Base-by-base conservation (phyloP, 2,797 vertebrate genomes). In the Xiphophorus birchmanni region DNA sequence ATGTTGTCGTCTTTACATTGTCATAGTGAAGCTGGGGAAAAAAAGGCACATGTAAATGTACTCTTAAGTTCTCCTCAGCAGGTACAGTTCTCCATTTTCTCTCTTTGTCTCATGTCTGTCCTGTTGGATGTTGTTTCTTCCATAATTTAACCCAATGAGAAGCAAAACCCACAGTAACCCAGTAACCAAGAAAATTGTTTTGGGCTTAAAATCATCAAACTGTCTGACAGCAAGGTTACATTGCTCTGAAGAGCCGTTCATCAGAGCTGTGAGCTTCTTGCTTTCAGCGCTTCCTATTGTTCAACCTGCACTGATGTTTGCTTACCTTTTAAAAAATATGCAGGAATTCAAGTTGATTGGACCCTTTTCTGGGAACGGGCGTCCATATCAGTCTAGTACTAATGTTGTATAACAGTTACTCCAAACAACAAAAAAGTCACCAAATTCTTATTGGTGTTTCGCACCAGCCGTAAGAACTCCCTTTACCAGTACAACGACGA, bases 381-480 rank as follows among this genome's bases (percentile, higher is more conserved):
- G 8, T 5, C 32, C 13, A 63, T 17, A 9, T 63, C 13, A 63
- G 13, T 18, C 2, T 9, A 18, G 15, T 63, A 18, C 13, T 7
- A 17, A 2, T 4, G 58, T 29, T 13, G n/a, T 18, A n/a, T 29
- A 29, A n/a, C n/a, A 29, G 56, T 13, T n/a, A 13, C 56, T 23
- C 56, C n/a, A 29, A 32, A 32, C 32, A 29, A 29, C 21, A 12
- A 58, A 11, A 29, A 5, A 13, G 3, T 29, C n/a, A 10, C 1
- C 56, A n/a, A 58, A 58, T 58, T 58, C 56, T 29, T 11, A 50
- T 1, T 50, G 45, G 12, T 99, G 90, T 99, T 99, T 93, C 98
- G 99, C 93, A 99, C 98, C 94, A 99, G 98, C 96, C 97, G 99
- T 84, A 99, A 99, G 95, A 99, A 99, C 96, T 99, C 97, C 0